phyloP scores from a whole-genome alignment of 2,113 vertebrate species.

The Chlamydotis undulata region DNA sequence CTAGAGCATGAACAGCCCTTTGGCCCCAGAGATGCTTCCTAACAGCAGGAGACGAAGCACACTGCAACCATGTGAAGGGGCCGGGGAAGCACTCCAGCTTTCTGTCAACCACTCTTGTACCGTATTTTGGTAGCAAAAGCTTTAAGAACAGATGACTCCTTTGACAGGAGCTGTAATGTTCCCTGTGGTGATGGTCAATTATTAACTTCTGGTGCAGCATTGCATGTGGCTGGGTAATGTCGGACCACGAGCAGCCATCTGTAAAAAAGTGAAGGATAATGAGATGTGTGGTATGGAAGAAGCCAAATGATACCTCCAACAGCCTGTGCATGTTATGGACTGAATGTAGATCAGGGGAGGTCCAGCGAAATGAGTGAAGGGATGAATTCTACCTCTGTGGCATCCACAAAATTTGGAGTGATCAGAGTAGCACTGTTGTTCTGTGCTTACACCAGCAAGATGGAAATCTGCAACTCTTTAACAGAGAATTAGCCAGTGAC shows the following conservation, averaged over 20 bases:
- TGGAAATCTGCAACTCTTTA: neutral
- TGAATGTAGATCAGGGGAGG: neutral
- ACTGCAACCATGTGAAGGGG: neutral
- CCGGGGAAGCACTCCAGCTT: neutral
- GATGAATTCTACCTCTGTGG: neutral
- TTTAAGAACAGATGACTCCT: neutral
- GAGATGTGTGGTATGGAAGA: neutral
- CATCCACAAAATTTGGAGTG: neutral
- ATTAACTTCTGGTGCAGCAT: neutral
- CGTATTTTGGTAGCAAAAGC: neutral
- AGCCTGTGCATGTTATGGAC: neutral
- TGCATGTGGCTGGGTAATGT: neutral
- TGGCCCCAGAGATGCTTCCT: neutral
- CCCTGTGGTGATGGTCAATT: neutral
- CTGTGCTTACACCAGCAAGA: neutral
- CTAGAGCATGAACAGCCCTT: neutral
- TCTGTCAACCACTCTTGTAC: neutral
- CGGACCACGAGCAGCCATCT: neutral
- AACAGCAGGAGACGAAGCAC: neutral
- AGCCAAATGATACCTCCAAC: neutral
- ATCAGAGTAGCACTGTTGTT: neutral
- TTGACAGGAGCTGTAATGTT: neutral
- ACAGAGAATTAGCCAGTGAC: neutral
- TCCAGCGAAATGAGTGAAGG: neutral
- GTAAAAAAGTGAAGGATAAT: neutral